Evolutionary conservation across 2,797 vertebrate genomes (phyloP), one percentile per base, ranked within the genome.

Genomic region (Tragopan temminckii): DNA sequence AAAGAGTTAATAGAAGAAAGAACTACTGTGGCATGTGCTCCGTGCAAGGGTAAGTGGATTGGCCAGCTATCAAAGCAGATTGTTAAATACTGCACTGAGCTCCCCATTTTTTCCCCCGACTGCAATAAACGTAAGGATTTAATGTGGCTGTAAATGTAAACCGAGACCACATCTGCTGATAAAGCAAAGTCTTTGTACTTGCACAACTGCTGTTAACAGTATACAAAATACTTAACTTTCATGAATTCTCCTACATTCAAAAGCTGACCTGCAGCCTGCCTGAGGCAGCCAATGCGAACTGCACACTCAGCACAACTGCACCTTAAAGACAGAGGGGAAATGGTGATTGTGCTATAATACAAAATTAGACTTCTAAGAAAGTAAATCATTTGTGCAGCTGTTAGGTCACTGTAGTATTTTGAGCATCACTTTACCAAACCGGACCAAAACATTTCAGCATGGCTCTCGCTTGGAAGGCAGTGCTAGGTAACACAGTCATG

Each of bases 151-250:
- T 36, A 79, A 94, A 90, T 53, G 82, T 94, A 95, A 96, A 95
- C 85, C 71, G 83, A 84, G 80, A 81, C 36, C 78, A 80, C 82
- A 92, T 88, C 69, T 97, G 92, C 94, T 92, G 90, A 95, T 95
- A 97, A 94, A 85, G 95, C 90, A 94, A 92, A 74, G 88, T 89
- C 93, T 92, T 93, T 96, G 77, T 90, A 90, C 63, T 89, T 88
- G 85, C 57, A 42, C 74, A 89, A 96, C 61, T 90, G 67, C 53
- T 8, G 3, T 79, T 94, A 94, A 79, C 53, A 67, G 72, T 89
- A 94, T 70, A 85, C 62, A 93, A 90, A 95, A 93, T 72, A 90
- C 84, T 96, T 85, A 70, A n/a, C 88, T 95, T 93, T 94, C 89
- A 92, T 68, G 36, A 94, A 94, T 90, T 91, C 33, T 88, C 45